These are phyloP conservation scores for Eurytoma adleriae DNA, from an alignment of 2,888 invertebrate genomes.

Conservation along the genomic window DNA sequence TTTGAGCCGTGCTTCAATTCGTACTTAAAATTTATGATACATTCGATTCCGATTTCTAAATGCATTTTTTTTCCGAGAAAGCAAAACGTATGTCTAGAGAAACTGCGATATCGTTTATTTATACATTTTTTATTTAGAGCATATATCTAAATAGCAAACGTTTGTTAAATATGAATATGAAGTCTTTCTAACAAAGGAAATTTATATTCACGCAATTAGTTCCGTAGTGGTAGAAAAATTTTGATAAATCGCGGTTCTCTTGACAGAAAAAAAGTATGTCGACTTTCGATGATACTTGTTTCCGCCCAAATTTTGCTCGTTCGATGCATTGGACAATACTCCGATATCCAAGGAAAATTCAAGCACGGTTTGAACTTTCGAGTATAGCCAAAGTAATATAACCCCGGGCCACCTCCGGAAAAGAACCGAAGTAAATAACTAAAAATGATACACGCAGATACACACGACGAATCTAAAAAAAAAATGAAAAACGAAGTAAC, in stretches of 20 bases:
- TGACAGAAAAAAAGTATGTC: conserved; percentile 23
- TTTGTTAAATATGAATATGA: too few relatives aligned
- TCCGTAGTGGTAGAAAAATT: background rate
- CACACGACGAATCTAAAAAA: conserved; percentile 25
- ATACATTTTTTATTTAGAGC: too few relatives aligned
- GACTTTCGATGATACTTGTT: conserved; percentile 18
- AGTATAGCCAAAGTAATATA: conserved; percentile 45
- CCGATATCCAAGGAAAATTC: conserved; percentile 34
- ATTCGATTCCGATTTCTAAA: background rate
- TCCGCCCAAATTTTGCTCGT: conserved; percentile 48
- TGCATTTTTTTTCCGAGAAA: background rate
- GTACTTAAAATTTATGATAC: conserved; percentile 2
- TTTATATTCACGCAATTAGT: too few relatives aligned
- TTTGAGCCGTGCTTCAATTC: conserved; percentile 45
- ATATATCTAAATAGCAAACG: too few relatives aligned
- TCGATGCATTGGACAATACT: conserved; percentile 54
- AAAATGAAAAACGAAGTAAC: background rate
- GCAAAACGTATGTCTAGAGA: background rate
- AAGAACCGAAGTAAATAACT: conserved; percentile 27
- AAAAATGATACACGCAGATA: conserved; percentile 25
- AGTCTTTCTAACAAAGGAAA: too few relatives aligned
- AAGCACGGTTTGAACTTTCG: conserved; percentile 47
- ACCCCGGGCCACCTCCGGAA: conserved; percentile 61
- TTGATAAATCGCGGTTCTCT: background rate
- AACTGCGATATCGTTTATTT: background rate